Evolutionary conservation across 2,888 invertebrate species (phyloP).

Genomic region (Myopa testacea): DNA sequence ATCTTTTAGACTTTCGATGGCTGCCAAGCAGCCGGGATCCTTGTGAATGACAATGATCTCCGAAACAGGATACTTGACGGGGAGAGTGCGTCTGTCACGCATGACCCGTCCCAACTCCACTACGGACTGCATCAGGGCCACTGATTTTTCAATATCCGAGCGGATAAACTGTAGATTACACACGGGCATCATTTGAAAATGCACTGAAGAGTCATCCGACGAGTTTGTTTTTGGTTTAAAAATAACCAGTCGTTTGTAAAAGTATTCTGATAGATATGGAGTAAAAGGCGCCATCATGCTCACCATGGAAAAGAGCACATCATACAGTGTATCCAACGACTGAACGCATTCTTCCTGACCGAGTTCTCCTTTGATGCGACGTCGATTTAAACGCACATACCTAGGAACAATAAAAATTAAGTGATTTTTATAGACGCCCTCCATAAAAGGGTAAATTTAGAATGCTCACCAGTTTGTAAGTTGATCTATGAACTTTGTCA

Average conservation of each 20-base stretch:
- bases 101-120: slow-evolving; percentile 94
- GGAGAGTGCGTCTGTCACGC: slow-evolving; percentile 92
- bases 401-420: slow-evolving; percentile 43
- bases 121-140: slow-evolving; percentile 92
- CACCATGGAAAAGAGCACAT: slow-evolving; percentile 88
- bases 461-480: slow-evolving; percentile 88
- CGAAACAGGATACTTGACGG: slow-evolving; percentile 95
- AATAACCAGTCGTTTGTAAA: slow-evolving; percentile 88
- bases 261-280: slow-evolving; percentile 94
- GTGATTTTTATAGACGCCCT: neutral
- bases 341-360: slow-evolving; percentile 83
- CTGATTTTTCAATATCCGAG: slow-evolving; percentile 87
- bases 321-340: slow-evolving; percentile 89
- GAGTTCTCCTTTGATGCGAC: slow-evolving; percentile 91
- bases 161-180: slow-evolving; percentile 80
- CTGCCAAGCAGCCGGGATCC: slow-evolving; percentile 80
- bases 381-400: slow-evolving; percentile 96
- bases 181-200: slow-evolving; percentile 90
- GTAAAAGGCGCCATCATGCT: slow-evolving; percentile 98
- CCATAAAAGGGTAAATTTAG: neutral
- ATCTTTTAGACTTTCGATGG: slow-evolving; percentile 81
- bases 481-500: slow-evolving; percentile 97
- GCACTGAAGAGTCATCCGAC: slow-evolving; percentile 79
- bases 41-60: slow-evolving; percentile 96
- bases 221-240: slow-evolving; percentile 70